Conservation (phyloP, 2,797 vertebrate genomes). For the Chiroxiphia lanceolata region DNA sequence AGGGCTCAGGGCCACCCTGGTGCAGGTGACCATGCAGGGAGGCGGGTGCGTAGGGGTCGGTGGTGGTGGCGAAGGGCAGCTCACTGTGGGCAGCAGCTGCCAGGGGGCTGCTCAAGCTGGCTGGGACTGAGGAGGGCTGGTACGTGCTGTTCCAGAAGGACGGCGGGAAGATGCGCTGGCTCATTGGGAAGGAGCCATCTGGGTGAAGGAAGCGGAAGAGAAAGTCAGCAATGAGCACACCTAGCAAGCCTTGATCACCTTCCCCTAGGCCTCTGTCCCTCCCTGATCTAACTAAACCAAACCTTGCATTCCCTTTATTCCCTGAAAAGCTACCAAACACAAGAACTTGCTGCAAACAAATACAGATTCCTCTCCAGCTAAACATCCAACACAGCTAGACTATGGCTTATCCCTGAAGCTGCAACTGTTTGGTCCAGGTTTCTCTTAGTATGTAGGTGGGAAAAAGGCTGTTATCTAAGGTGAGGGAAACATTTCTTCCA, state of each 20-base stretch:
- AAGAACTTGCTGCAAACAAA: not conserved
- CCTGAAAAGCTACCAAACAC: not conserved
- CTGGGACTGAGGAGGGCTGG: constrained; percentile 84
- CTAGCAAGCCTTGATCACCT: not conserved
- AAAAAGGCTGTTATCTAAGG: not conserved
- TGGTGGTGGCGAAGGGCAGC: constrained; percentile 82
- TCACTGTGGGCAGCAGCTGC: constrained; percentile 86
- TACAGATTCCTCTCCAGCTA: not conserved
- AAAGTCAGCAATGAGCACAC: not conserved
- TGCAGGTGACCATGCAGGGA: constrained; percentile 92
- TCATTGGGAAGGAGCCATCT: constrained; percentile 94
- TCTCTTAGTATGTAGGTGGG: not conserved
- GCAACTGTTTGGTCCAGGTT: not conserved
- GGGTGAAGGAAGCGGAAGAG: not conserved
- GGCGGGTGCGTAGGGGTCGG: constrained; percentile 85
- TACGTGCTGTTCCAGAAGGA: constrained; percentile 99
- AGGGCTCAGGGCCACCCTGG: constrained; percentile 88
- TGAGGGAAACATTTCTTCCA: not conserved
- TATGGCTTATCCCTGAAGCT: not conserved
- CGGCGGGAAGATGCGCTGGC: constrained; percentile 92
- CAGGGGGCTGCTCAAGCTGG: constrained; percentile 79
- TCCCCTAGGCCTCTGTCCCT: not conserved
- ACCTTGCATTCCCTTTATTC: not conserved
- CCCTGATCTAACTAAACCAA: not conserved
- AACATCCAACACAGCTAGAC: not conserved